Base-by-base conservation (phyloP, 2,113 vertebrate species). In the Struthidea cinerea region DNA sequence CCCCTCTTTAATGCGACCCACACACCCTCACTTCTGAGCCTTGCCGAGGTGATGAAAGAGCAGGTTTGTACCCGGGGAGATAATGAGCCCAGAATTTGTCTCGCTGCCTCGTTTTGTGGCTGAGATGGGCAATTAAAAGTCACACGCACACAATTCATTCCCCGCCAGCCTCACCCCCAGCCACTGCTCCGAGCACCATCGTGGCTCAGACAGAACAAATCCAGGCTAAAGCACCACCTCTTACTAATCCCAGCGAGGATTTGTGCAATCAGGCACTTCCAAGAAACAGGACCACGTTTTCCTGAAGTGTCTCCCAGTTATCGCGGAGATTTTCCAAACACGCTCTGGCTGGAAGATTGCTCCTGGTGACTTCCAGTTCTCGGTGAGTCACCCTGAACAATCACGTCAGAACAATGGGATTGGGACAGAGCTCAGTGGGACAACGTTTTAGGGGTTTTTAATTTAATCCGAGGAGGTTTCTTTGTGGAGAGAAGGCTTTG, bases 181-280 rank as follows among this genome's bases (percentile, higher is more conserved):
- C 16, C 77, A 21, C 82, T 30, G 61, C 7, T 22, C 59, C 14
- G 73, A 46, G 68, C 87, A 91, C 26, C 91, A 47, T 55, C 44
- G 15, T 3, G 35, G 56, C 92, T 89, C 88, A 92, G 96, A 90
- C 76, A 87, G 75, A 94, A 57, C 86, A 92, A 92, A 78, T 1
- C 18, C 60, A n/a, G 52, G 47, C 56, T 35, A 1, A 41, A 67
- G 70, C 78, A 63, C 18, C 18, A 55, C 56, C 80, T 68, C 76
- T 90, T 84, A 84, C 82, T 92, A 90, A 96, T 78, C 86, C 83
- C 85, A 86, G 44, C 76, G 37, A 55, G 68, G 76, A 1, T 86
- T 89, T 96, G 73, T 39, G 14, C 88, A 95, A 95, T 92, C 88
- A 84, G 92, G 53, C 49, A 26, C 73, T 97, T 93, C 90, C 93